Evolutionary conservation across 2,888 invertebrate genomes (phyloP), one percentile per base, ranked within the genome.

Genomic region (Pristionchus entomophagus): DNA sequence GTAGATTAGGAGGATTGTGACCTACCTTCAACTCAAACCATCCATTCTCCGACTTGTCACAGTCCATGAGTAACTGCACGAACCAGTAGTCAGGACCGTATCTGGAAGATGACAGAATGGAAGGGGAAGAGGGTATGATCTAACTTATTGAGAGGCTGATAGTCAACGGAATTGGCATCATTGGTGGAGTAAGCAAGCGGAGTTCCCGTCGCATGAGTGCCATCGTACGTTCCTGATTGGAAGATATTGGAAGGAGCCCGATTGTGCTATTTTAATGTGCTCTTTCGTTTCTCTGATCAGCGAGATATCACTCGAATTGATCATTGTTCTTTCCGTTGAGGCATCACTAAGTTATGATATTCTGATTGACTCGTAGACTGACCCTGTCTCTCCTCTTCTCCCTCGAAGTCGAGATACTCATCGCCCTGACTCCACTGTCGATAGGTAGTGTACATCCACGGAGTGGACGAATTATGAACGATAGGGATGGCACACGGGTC

Each of bases 11-110:
- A 14, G 77, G 22, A 38, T 19, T 22, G 12, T n/a, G 41, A 41
- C n/a, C 41, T n/a, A 90, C 93, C 88, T 94, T 94, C 35, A 94
- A 82, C 88, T 94, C 94, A 87, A 94, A 94, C 94, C 94, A 94
- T 22, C 94, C 94, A 22, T 92, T 88, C 69, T 93, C 91, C 0
- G 94, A 92, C 87, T 92, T 56, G 51, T 73, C 51, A 26, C 94
- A 94, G 88, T 94, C 94, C 94, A 94, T 94, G 35, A 93, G 92
- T 1, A 94, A 83, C 83, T 94, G 94, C n/a, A 94, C 92, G 87
- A 94, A 91, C 94, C 94, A 94, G 90, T 94, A 94, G 84, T 94
- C 94, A 3, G 93, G 90, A 2, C 94, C 94, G 87, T 92, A 94
- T 85, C 91, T 77, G 51, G 12, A 41, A 73, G 26, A 32, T 8